These are phyloP conservation scores for Grammomys dolichurus DNA, from an alignment of 2,113 vertebrate genomes.

Conservation along the genomic window DNA sequence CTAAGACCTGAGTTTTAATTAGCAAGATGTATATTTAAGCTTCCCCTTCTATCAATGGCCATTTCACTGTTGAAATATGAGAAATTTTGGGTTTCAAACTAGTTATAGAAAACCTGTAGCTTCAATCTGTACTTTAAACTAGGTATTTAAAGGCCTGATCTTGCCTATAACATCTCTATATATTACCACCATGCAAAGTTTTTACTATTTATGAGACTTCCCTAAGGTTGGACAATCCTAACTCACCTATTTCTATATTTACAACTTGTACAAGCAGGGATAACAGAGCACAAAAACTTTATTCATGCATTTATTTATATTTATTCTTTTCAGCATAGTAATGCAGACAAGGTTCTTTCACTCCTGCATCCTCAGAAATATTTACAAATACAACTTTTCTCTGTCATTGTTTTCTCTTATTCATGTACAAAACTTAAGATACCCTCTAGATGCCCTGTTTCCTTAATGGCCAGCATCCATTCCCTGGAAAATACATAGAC, in stretches of 20 bases:
- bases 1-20: neutral
- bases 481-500: neutral
- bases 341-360: neutral
- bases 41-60: neutral
- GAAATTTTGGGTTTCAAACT: neutral
- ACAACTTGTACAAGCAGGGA: neutral
- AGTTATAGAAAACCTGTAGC: neutral
- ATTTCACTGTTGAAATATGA: neutral
- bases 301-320: neutral
- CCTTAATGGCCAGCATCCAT: neutral
- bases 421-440: neutral
- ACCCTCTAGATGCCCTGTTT: neutral
- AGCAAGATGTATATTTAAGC: neutral
- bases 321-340: neutral
- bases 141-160: neutral
- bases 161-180: neutral
- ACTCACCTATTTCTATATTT: neutral
- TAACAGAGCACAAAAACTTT: neutral
- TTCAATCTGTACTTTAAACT: neutral
- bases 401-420: neutral
- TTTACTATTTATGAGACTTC: conserved; percentile 31
- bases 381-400: conserved; percentile 11
- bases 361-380: neutral
- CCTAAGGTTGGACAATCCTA: neutral
- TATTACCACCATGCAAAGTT: neutral